Evolutionary conservation across 2,888 invertebrate genomes (phyloP).

Genomic region (Mimas tiliae): DNA sequence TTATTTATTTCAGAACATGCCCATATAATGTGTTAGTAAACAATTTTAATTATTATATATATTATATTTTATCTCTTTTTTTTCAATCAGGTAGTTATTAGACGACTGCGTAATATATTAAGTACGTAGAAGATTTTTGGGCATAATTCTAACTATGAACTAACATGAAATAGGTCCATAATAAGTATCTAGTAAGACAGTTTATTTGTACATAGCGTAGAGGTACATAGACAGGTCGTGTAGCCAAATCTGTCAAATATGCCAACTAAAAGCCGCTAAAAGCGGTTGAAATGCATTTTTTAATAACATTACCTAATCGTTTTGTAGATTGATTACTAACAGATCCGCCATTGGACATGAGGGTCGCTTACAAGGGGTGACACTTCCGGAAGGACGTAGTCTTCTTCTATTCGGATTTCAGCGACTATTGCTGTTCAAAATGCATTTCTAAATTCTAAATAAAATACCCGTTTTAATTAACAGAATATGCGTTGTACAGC

Average conservation of each 20-base stretch:
- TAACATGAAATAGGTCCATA: no score
- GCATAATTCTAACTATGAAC: no score
- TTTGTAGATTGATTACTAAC: conserved; percentile 25
- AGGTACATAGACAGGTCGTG: no score
- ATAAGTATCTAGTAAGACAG: no score
- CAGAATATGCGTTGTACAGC: neutral
- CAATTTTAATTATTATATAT: no score
- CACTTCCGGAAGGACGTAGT: conserved; percentile 47
- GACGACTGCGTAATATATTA: no score
- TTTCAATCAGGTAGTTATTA: no score
- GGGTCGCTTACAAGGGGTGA: conserved; percentile 44
- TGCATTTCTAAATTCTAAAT: neutral
- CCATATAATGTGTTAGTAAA: no score
- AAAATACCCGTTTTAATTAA: neutral
- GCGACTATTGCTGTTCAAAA: neutral
- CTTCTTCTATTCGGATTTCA: conserved; percentile 29
- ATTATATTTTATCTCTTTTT: no score
- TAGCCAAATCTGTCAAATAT: neutral
- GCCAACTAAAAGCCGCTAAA: conserved; percentile 1
- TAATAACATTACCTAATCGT: conserved; percentile 2
- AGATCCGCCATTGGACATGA: conserved; percentile 27
- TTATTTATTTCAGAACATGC: no score
- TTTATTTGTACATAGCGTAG: no score
- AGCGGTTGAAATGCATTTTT: conserved; percentile 13
- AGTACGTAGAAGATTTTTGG: no score